These are phyloP conservation scores for Aulostomus chinensis DNA, from an alignment of 2,797 vertebrate species.

Conservation along the genomic window DNA sequence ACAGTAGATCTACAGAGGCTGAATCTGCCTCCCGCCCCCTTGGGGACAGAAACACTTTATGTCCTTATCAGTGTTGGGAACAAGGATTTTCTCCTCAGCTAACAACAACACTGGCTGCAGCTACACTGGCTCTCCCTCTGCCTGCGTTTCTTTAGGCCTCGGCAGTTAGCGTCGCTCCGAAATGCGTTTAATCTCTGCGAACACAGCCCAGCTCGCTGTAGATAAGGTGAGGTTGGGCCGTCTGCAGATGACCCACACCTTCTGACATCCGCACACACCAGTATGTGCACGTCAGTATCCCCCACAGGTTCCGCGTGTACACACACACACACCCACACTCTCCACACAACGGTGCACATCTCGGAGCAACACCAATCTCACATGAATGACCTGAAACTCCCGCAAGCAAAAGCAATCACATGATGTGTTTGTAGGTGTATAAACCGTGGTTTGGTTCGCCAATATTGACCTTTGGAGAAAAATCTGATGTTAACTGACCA, in stretches of 20 bases:
- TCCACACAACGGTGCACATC: constrained; percentile 51
- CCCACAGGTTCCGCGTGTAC: constrained; percentile 26
- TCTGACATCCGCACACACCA: too few species aligned
- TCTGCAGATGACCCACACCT: constrained; percentile 55
- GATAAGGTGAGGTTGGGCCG: constrained; percentile 63
- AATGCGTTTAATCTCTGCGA: constrained; percentile 54
- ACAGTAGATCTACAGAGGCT: constrained; percentile 74
- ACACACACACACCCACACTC: too few species aligned
- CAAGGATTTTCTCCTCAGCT: constrained; percentile 77
- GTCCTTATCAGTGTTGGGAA: constrained; percentile 78
- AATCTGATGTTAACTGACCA: constrained; percentile 2
- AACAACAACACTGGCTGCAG: constrained; percentile 70
- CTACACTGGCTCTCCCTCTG: constrained; percentile 49
- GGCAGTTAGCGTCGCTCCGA: constrained; percentile 52
- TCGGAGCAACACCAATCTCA: constrained; percentile 46
- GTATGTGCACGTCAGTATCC: too few species aligned
- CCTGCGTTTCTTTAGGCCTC: constrained; percentile 54
- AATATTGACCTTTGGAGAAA: constrained; percentile 23
- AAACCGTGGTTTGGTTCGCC: constrained; percentile 9
- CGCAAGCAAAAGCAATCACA: constrained; percentile 43
- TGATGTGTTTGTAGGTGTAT: constrained; percentile 27
- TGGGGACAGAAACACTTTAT: constrained; percentile 77
- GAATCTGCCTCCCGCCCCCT: constrained; percentile 63
- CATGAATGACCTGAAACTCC: constrained; percentile 35
- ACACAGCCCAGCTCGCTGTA: constrained; percentile 53